Evolutionary conservation across 2,797 vertebrate genomes (phyloP), one percentile per base, ranked within the genome.

Genomic region (Lophius americanus): DNA sequence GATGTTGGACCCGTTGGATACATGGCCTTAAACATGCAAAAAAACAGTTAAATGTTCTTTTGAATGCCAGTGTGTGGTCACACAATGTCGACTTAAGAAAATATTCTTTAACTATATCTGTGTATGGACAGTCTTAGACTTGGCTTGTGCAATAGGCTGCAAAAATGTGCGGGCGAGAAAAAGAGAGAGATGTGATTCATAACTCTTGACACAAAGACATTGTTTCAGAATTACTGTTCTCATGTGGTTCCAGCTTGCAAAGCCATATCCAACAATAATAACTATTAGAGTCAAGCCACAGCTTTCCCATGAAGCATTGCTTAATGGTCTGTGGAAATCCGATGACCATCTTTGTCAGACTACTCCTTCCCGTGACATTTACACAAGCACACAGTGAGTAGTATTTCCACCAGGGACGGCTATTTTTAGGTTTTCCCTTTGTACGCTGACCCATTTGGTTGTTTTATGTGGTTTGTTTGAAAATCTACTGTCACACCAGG

Each of bases 381-480:
- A 48, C 48, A 56, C 51, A 47, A 46, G 61, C 51, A 41, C 59
- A 41, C 1, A 33, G 4, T 4, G 52, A 66, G 36, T 9, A 3
- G 47, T 62, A 80, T 64, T 67, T 69, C 36, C 3, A 68, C 65
- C 44, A 9, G 35, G 54, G 41, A 6, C 36, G 4, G 60, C 58
- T 88, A 85, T 87, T 87, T 88, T 85, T 88, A 83, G 76, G 70
- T 51, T 38, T 65, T 59, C 56, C 46, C 68, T 75, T 65, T 64
- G 46, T 50, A 65, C 64, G 14, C 48, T 62, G 78, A 70, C 50
- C 62, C 52, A 7, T 71, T 81, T 12, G 43, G 43, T 44, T 44
- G 43, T 44, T 44, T 44, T 11, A 10, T 44, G 9, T 44, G 43
- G 43, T 44, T 44, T 44, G 77, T 85, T 67, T 83, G 52, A 77